Conservation (phyloP, 2,888 invertebrate species). For the Priocnemis perturbator region DNA sequence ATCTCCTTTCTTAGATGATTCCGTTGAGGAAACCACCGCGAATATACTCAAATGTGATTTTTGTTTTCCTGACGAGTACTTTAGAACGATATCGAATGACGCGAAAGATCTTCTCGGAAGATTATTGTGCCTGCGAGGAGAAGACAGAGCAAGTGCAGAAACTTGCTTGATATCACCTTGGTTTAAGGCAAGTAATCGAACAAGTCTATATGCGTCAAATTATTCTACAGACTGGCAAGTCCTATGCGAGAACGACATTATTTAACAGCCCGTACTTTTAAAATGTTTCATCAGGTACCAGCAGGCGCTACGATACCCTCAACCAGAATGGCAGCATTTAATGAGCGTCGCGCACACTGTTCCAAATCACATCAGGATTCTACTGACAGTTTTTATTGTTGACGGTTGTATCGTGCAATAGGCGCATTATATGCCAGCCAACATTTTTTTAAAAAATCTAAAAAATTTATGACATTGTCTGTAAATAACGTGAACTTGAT, state of each 20-base stretch:
- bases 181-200: conserved; percentile 69
- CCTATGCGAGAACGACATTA: conserved; percentile 3
- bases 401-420: conserved; percentile 21
- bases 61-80: conserved; percentile 89
- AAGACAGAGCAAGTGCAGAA: conserved; percentile 76
- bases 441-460: conserved; percentile 1
- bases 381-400: conserved; percentile 67
- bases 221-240: neutral
- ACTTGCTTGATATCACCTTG: conserved; percentile 75
- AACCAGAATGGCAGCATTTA: conserved; percentile 71
- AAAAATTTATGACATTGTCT: conserved; percentile 18
- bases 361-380: conserved; percentile 71
- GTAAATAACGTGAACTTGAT: conserved; percentile 37
- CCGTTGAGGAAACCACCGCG: conserved; percentile 88
- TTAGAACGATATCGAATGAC: conserved; percentile 81
- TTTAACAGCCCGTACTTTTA: neutral
- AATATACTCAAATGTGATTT: conserved; percentile 89
- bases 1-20: conserved; percentile 90
- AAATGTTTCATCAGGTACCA: conserved; percentile 59
- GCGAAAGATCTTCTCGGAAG: conserved; percentile 82
- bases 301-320: conserved; percentile 72
- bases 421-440: conserved; percentile 7
- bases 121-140: conserved; percentile 79
- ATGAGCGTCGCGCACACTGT: conserved; percentile 71
- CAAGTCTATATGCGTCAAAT: neutral